Evolutionary conservation across 2,888 invertebrate genomes (phyloP).

Genomic region (Rutpela maculata): DNA sequence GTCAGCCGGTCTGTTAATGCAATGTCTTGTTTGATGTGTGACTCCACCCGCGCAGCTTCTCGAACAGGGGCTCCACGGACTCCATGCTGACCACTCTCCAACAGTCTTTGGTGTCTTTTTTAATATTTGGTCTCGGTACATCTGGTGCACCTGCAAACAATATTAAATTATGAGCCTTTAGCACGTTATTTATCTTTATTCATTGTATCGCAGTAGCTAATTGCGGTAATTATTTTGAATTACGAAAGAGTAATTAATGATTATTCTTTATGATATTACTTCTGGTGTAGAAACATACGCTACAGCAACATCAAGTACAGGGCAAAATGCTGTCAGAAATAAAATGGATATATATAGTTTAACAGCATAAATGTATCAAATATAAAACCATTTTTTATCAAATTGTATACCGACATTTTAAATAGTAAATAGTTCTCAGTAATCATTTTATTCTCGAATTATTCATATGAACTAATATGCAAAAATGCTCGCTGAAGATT

Average conservation of each 20-base stretch:
- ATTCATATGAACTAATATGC: no score
- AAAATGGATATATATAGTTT: no score
- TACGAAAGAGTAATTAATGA: neutral
- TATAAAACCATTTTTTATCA: no score
- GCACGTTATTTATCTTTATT: neutral
- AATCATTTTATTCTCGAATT: no score
- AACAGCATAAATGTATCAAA: no score
- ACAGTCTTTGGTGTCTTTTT: slow-evolving; percentile 66
- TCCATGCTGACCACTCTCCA: slow-evolving; percentile 83
- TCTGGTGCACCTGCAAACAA: slow-evolving; percentile 67
- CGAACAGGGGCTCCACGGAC: slow-evolving; percentile 85
- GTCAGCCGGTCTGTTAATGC: slow-evolving; percentile 73
- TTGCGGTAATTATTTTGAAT: neutral
- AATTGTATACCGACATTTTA: no score
- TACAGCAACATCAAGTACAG: no score
- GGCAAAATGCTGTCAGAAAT: no score
- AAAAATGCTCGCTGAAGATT: no score
- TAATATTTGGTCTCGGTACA: slow-evolving; percentile 68
- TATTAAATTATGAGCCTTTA: neutral
- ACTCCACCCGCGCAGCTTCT: slow-evolving; percentile 86
- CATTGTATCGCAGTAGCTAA: neutral
- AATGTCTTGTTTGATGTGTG: slow-evolving; percentile 83
- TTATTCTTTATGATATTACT: no score
- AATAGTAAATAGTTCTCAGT: no score
- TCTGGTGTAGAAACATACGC: no score